A percentile compares a stretch with the other conserved stretches of the same genome.
These are phyloP conservation scores for Drosophila fulvimacula DNA, from an alignment of 2,888 invertebrate genomes.

Conservation along the genomic window DNA sequence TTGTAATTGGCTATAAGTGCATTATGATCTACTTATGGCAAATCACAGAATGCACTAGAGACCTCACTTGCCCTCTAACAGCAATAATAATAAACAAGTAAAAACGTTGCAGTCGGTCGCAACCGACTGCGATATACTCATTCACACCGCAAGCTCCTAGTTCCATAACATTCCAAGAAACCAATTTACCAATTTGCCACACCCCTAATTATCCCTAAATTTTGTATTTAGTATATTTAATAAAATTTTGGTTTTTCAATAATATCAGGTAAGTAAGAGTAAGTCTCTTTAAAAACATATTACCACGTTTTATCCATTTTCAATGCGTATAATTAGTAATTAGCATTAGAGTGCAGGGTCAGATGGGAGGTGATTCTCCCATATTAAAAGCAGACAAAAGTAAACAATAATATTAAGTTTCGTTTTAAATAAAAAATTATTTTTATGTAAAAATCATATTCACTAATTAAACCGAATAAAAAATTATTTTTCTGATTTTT, in stretches of 20 bases:
- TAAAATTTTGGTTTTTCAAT: too few species aligned
- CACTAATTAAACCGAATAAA: not conserved
- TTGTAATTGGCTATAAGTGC: conserved; percentile 61
- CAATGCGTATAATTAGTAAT: not conserved
- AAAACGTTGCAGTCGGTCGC: too few species aligned
- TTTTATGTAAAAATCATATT: not conserved
- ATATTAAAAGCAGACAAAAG: not conserved
- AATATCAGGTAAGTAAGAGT: too few species aligned
- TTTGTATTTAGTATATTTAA: too few species aligned
- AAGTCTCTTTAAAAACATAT: too few species aligned
- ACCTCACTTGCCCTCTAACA: not conserved
- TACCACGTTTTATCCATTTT: too few species aligned
- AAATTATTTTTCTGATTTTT: not conserved
- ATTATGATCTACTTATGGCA: conserved; percentile 46
- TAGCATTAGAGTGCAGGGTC: not conserved
- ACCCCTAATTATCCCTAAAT: too few species aligned
- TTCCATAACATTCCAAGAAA: too few species aligned
- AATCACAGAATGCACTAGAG: conserved; percentile 9
- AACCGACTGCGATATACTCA: too few species aligned
- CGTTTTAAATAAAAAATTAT: too few species aligned
- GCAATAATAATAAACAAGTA: not conserved
- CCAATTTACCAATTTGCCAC: too few species aligned
- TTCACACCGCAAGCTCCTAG: too few species aligned
- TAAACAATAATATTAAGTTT: not conserved
- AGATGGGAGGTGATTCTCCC: not conserved